These are phyloP conservation scores for Varecia variegata DNA, from an alignment of 2,797 vertebrate genomes.

Conservation along the genomic window DNA sequence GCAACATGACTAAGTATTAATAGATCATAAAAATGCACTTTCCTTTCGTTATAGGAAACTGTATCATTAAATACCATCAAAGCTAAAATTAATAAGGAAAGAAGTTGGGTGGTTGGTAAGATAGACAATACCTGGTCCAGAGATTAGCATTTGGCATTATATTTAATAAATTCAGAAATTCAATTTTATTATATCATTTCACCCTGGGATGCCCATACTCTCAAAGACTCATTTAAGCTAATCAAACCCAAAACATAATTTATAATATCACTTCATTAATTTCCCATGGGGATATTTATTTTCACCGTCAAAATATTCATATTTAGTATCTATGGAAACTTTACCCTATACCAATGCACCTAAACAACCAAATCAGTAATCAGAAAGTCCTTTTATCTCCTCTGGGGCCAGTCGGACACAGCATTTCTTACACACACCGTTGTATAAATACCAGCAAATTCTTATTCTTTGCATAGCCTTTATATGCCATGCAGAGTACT, in stretches of 20 bases:
- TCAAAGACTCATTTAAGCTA: conserved; percentile 32
- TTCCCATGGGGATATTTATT: background rate
- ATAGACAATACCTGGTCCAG: background rate
- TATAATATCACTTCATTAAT: conserved; percentile 2
- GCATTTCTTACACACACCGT: background rate
- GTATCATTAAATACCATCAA: conserved; percentile 1
- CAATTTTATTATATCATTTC: conserved; percentile 3
- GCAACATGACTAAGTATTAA: background rate
- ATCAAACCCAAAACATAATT: conserved; percentile 20
- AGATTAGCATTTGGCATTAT: background rate
- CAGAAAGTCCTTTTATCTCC: background rate
- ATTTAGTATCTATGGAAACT: background rate
- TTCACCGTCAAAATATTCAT: conserved; percentile 6
- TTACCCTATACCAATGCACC: background rate
- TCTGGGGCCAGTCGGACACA: background rate
- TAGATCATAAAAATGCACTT: background rate
- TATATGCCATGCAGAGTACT: background rate
- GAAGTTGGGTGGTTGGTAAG: background rate
- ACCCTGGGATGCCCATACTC: background rate
- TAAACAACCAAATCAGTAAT: background rate
- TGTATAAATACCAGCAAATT: background rate
- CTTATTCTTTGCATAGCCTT: background rate
- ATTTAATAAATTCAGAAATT: conserved; percentile 29
- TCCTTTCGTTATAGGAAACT: background rate
- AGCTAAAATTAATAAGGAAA: conserved; percentile 33